Base-by-base conservation (phyloP, 1,140 invertebrate species). In the Rhizoglyphus robini region DNA sequence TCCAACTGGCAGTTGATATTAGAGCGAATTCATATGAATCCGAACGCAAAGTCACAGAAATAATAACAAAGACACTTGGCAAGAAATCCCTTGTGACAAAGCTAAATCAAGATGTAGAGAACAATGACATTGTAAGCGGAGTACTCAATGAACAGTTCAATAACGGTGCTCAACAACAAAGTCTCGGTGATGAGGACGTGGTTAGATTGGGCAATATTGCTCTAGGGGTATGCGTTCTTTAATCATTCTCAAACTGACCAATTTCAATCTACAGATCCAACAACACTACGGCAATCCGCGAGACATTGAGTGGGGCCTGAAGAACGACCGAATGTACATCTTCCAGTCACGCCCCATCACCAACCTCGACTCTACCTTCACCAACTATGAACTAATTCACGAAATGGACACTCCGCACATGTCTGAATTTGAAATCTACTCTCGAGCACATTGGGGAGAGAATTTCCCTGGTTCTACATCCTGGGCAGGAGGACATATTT, bases 1-100 rank as follows among this genome's bases (percentile, higher is more conserved):
- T 88, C 59, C 77, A 77, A 48, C 71, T 88, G 29, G 72, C 8
- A 23, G 3, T 60, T 0, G 34, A 48, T 11, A 61, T 66, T 11
- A 20, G 25, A 31, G n/a, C 60, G 29, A 51, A 63, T 46, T 46
- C 65, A 23, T 31, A 61, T 18, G 11, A 15, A 20, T 25, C 13
- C 20, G 8, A n/a, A 46, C n/a, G 65, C 23, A 4, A 11, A 30
- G 29, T 65, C 20, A 34, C 25, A 4, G 23, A 23, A 30, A 63
- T 65, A 5, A 30, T 29, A 23, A n/a, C 3, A 18, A 67, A 34
- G 29, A 3, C 11, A 30, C 34, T 66, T 15, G 60, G 60, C 11
- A 67, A 20, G 18, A 66, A 66, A 32, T 8, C 51, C 8, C 51
- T 54, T 11, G 51, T 32, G 8, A 54, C 51, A 32, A 66, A 46